Base-by-base conservation (phyloP, 2,113 vertebrate species). In the Epinephelus cyanopodus region DNA sequence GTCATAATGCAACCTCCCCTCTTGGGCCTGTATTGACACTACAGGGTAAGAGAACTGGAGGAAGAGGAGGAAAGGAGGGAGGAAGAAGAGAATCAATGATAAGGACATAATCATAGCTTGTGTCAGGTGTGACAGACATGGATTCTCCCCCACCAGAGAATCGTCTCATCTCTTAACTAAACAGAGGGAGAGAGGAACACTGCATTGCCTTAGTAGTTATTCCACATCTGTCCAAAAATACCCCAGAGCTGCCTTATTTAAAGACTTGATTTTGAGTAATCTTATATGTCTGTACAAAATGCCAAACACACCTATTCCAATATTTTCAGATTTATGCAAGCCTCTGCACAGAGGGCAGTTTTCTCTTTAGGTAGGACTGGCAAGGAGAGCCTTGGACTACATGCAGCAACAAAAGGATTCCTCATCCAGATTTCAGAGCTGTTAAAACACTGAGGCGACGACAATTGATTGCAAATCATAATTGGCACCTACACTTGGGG, bases 211-310 rank as follows among this genome's bases (percentile, higher is more conserved):
- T 91, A 85, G 89, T 88, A 90, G 90, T 92, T 84, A 79, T 84
- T 89, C 80, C 87, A 91, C 84, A 75, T 79, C 75, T 85, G 78
- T 88, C 87, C 83, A 88, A 89, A 91, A 92, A 92, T 73, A 91
- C 83, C 73, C 90, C 82, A 74, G 78, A 94, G 92, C 92, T 93
- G 93, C 93, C 92, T 93, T 79, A 79, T 90, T 91, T 89, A 92
- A 89, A 92, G 90, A 90, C 82, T 75, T 70, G 61, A 73, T 86
- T 90, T 85, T 64, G 61, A 86, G 81, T 87, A 77, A 78, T 91
- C 80, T 88, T 87, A 63, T 77, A 86, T 81, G 84, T 90, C 93
- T 94, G 93, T 92, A 94, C 92, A 93, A 92, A 91, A 92, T 80
- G 88, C 84, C 90, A 85, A 92, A 90, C 78, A 83, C 77, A 74